Conservation (phyloP, 2,888 invertebrate genomes). For the Colletes collaris region DNA sequence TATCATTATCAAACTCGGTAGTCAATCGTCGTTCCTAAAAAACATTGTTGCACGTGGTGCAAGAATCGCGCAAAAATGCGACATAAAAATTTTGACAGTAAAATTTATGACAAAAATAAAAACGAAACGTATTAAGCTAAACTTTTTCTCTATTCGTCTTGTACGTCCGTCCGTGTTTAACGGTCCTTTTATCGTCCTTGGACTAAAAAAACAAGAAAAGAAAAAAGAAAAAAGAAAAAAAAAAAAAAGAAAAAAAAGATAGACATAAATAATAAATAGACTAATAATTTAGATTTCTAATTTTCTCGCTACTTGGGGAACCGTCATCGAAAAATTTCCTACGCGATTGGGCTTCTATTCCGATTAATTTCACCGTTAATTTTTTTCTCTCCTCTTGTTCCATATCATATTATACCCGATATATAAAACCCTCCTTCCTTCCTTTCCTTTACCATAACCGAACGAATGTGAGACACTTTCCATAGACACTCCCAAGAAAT, state of each 20-base stretch:
- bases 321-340: conserved; percentile 70
- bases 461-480: conserved; percentile 73
- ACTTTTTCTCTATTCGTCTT: conserved; percentile 13
- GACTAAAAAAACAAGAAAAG: conserved; percentile 13
- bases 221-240: conserved; percentile 12
- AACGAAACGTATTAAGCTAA: conserved; percentile 53
- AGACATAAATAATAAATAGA: conserved; percentile 24
- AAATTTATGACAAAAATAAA: conserved; percentile 52
- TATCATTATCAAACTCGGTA: conserved; percentile 78
- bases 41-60: conserved; percentile 19
- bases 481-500: conserved; percentile 69
- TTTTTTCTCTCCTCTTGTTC: conserved; percentile 36
- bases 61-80: conserved; percentile 33
- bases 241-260: conserved; percentile 13
- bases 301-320: conserved; percentile 63
- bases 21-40: conserved; percentile 68
- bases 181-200: conserved; percentile 21
- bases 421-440: conserved; percentile 22
- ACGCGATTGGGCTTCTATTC: conserved; percentile 75
- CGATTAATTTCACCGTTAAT: conserved; percentile 38
- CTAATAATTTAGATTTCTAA: conserved; percentile 75
- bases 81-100: conserved; percentile 55
- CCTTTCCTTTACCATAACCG: conserved; percentile 61
- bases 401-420: conserved; percentile 41
- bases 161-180: conserved; percentile 20